These are phyloP conservation scores for Dione vanillae DNA, from an alignment of 2,888 invertebrate species.

Conservation along the genomic window DNA sequence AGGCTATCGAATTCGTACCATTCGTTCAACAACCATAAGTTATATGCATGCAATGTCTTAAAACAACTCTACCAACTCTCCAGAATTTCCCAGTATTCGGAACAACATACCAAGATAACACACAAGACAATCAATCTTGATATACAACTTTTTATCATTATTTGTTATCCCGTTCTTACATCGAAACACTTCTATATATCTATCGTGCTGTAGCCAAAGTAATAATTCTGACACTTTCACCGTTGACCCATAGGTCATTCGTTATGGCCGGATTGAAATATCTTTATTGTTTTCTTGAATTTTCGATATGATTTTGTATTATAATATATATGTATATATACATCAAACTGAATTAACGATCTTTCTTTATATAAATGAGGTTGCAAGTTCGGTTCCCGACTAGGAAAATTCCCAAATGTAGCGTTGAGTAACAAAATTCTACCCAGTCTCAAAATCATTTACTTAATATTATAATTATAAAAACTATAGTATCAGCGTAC, in stretches of 20 bases:
- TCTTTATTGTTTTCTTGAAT: slow-evolving; percentile 49
- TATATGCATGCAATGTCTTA: too few relatives aligned
- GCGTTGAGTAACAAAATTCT: too few relatives aligned
- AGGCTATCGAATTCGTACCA: too few relatives aligned
- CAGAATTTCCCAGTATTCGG: not conserved
- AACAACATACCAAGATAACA: slow-evolving; percentile 25
- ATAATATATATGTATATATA: too few relatives aligned
- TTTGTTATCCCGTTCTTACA: slow-evolving; percentile 33
- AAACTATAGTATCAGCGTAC: too few relatives aligned
- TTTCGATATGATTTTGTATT: not conserved
- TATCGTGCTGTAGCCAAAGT: slow-evolving; percentile 53
- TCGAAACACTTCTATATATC: slow-evolving; percentile 20
- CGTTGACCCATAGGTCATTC: slow-evolving; percentile 61
- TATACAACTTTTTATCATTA: slow-evolving; percentile 30
- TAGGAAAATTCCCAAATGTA: too few relatives aligned
- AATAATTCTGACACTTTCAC: slow-evolving; percentile 74
- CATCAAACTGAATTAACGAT: too few relatives aligned
- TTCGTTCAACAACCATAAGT: too few relatives aligned
- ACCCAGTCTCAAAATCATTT: too few relatives aligned
- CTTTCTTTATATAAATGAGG: too few relatives aligned
- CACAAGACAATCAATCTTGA: slow-evolving; percentile 40
- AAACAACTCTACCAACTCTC: too few relatives aligned
- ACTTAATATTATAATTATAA: too few relatives aligned
- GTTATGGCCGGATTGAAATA: slow-evolving; percentile 57
- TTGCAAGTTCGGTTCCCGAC: not conserved